Evolutionary conservation across 2,888 invertebrate species (phyloP).

Genomic region (Ormyrus thymus): DNA sequence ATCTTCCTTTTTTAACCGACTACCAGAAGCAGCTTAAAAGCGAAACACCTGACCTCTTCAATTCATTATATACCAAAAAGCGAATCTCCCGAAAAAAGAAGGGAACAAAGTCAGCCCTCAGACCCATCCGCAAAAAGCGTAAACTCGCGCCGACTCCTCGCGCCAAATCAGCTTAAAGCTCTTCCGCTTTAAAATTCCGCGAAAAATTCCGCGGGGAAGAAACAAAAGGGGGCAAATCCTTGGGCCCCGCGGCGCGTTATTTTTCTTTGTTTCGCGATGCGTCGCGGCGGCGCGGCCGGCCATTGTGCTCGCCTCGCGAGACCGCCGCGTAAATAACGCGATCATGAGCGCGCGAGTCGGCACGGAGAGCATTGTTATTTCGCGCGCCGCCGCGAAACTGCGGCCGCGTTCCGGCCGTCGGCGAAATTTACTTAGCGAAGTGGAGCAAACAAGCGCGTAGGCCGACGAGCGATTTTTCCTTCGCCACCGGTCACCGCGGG

Average conservation of each 20-base stretch:
- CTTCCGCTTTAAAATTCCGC: background rate
- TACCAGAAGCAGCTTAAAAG: slow-evolving; percentile 27
- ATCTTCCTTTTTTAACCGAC: background rate
- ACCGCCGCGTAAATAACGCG: slow-evolving; percentile 54
- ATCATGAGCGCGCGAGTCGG: slow-evolving; percentile 29
- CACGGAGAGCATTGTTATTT: slow-evolving; percentile 38
- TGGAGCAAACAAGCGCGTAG: slow-evolving; percentile 15
- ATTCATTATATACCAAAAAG: slow-evolving; percentile 24
- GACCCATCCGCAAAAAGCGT: slow-evolving; percentile 6
- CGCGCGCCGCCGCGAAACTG: background rate
- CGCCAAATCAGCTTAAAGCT: slow-evolving; percentile 46
- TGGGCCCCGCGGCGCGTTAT: slow-evolving; percentile 1
- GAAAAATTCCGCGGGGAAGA: background rate
- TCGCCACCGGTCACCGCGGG: background rate
- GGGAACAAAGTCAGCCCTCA: too few species aligned
- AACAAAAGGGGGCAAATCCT: slow-evolving; percentile 11
- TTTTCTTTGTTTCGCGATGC: slow-evolving; percentile 23
- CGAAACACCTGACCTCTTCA: slow-evolving; percentile 48
- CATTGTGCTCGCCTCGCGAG: background rate
- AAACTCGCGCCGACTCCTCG: slow-evolving; percentile 35
- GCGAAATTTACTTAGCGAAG: slow-evolving; percentile 36
- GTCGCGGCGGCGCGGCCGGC: background rate
- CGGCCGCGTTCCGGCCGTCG: background rate
- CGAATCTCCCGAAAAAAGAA: too few species aligned
- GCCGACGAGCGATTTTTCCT: background rate